Percentiles rank a stretch among this genome's conserved stretches.
These are phyloP conservation scores for Chymomyza amoena DNA, from an alignment of 2,888 invertebrate species.

Conservation along the genomic window DNA sequence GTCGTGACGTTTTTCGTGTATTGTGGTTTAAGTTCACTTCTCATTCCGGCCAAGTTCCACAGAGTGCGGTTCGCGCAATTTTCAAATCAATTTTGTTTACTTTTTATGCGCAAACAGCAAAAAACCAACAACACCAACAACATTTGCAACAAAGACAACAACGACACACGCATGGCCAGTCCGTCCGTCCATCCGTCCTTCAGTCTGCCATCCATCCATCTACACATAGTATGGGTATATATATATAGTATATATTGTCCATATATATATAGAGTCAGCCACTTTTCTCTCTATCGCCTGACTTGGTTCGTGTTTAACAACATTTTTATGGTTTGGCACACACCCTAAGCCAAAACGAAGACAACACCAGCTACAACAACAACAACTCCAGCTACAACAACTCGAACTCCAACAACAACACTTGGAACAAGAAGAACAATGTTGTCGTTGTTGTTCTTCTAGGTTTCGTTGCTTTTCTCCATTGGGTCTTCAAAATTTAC, in stretches of 20 bases:
- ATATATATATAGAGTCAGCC: neutral
- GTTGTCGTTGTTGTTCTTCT: conserved; percentile 3
- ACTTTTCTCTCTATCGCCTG: conserved; percentile 6
- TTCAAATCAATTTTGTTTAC: conserved; percentile 76
- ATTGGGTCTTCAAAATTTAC: neutral
- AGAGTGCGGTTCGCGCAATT: conserved; percentile 57
- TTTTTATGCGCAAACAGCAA: conserved; percentile 51
- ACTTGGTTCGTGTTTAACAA: conserved; percentile 70
- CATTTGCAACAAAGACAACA: conserved; percentile 13
- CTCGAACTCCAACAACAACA: neutral
- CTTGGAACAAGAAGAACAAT: neutral
- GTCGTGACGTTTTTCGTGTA: conserved; percentile 19
- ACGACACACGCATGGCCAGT: conserved; percentile 66
- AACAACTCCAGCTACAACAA: too few relatives aligned
- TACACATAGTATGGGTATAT: too few relatives aligned
- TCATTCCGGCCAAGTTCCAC: neutral
- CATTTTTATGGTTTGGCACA: conserved; percentile 77
- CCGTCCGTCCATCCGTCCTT: neutral
- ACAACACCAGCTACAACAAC: conserved; percentile 21
- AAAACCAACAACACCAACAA: conserved; percentile 20
- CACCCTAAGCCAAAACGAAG: conserved; percentile 61
- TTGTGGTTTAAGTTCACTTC: conserved; percentile 38
- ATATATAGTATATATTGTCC: too few relatives aligned
- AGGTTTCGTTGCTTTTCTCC: neutral
- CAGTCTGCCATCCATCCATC: neutral